A percentile compares a stretch with the other conserved stretches of the same genome.
Conservation (phyloP, 2,797 vertebrate species). For the Lindbergichthys nudifrons region DNA sequence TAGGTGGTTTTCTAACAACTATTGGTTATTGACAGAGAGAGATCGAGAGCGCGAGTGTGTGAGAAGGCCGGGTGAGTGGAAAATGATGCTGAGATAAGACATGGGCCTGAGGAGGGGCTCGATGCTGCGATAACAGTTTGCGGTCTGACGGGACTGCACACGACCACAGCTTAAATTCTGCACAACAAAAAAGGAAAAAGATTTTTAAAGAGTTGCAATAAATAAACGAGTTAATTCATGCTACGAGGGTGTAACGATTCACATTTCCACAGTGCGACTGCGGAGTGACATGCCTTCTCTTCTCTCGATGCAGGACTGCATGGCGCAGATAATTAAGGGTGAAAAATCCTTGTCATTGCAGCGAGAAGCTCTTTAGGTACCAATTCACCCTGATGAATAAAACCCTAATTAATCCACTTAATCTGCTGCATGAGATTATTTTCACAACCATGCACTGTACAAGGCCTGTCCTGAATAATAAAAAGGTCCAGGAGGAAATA, state of each 20-base stretch:
- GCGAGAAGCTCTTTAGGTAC: constrained; percentile 81
- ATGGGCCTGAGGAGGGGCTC: constrained; percentile 54
- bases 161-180: constrained; percentile 20
- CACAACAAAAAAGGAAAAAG: constrained; percentile 31
- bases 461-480: constrained; percentile 73
- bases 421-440: constrained; percentile 83
- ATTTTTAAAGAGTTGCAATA: constrained; percentile 4
- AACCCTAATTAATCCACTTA: constrained; percentile 86
- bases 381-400: constrained; percentile 83
- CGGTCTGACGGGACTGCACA: constrained; percentile 45
- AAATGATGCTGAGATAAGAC: constrained; percentile 76
- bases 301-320: constrained; percentile 41
- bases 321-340: constrained; percentile 78
- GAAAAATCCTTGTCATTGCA: constrained; percentile 81
- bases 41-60: constrained; percentile 27
- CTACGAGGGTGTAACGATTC: constrained; percentile 26
- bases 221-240: constrained; percentile 23
- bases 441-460: constrained; percentile 70
- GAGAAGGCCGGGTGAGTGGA: constrained; percentile 63
- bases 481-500: constrained; percentile 53
- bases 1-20: constrained; percentile 44
- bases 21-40: constrained; percentile 49
- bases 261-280: constrained; percentile 41
- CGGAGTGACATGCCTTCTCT: constrained; percentile 30
- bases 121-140: constrained; percentile 58